phyloP scores from a whole-genome alignment of 2,113 vertebrate species.

The Antechinus stuartii region DNA sequence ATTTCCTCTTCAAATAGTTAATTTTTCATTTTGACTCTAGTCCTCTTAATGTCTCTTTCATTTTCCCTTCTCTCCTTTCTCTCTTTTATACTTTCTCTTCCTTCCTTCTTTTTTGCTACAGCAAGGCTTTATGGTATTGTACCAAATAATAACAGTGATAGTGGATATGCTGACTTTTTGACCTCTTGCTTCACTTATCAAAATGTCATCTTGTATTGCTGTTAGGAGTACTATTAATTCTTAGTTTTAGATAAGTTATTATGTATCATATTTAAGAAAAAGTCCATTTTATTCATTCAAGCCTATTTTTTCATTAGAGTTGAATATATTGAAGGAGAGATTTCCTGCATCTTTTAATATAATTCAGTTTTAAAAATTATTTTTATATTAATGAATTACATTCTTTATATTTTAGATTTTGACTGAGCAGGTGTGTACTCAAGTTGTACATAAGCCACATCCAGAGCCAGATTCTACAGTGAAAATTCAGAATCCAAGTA shows the following conservation, averaged over 20 bases:
- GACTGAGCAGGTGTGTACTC: constrained; percentile 99
- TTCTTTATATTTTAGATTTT: constrained; percentile 90
- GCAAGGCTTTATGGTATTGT: too few species aligned
- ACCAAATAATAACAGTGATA: background rate
- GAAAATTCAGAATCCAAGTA: constrained; percentile 99
- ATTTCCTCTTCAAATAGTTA: background rate
- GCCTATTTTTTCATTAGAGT: background rate
- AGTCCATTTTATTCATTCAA: too few species aligned
- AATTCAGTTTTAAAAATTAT: background rate
- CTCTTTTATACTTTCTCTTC: too few species aligned
- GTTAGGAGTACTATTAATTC: background rate
- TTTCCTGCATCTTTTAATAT: constrained; percentile 12
- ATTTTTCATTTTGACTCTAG: background rate
- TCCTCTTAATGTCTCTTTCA: background rate
- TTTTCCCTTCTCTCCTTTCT: too few species aligned
- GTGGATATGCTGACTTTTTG: background rate
- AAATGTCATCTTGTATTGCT: background rate
- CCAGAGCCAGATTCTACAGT: constrained; percentile 98
- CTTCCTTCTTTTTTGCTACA: background rate
- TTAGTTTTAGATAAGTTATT: background rate
- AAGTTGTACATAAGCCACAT: constrained; percentile 98
- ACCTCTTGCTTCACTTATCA: background rate
- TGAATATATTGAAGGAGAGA: background rate
- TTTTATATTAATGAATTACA: constrained; percentile 41
- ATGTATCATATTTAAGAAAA: background rate